Evolutionary conservation across 2,888 invertebrate genomes (phyloP), one percentile per base, ranked within the genome.

Genomic region (Craniophora ligustri): DNA sequence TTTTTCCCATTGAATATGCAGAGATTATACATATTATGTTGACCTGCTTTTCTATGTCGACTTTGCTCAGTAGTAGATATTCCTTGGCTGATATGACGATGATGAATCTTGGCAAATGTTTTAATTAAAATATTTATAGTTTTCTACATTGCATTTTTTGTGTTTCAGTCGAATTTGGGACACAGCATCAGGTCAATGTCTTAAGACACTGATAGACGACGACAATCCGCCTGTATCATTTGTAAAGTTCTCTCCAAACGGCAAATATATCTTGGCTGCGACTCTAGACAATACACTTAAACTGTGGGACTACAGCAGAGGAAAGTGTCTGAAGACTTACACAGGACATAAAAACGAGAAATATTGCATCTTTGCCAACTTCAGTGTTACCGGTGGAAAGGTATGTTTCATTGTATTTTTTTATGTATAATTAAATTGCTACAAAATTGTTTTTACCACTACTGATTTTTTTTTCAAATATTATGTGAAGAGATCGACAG

Each of bases 151-250:
- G 5, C 19, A 13, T 38, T 13, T 45, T 44, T 46, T 48, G 59
- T 92, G 59, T 92, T 95, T 53, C 87, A 98, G 98, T 94, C 98
- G 99, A 81, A 99, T 99, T 81, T 99, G 99, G 99, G 99, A 99
- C 88, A 99, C 99, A 50, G 98, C 99, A 8, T 99, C 99, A 35
- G 99, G 99, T 0, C 99, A 99, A 88, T 99, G 99, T 90, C 94
- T 99, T 78, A 99, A 99, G 93, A 99, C 99, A 0, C 93, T 99
- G 13, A 99, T 99, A 79, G 99, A 99, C 85, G 99, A 99, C 85
- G 99, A 99, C 84, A 99, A 99, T 92, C 99, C 99, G 7, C 99
- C 99, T 0, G 99, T 99, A 7, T 99, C 99, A 5, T 99, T 99
- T 92, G 99, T 99, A 0, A 99, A 99, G 89, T 99, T 99, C 92